Base-by-base conservation (phyloP, 2,888 invertebrate genomes). In the Lymantria dispar region DNA sequence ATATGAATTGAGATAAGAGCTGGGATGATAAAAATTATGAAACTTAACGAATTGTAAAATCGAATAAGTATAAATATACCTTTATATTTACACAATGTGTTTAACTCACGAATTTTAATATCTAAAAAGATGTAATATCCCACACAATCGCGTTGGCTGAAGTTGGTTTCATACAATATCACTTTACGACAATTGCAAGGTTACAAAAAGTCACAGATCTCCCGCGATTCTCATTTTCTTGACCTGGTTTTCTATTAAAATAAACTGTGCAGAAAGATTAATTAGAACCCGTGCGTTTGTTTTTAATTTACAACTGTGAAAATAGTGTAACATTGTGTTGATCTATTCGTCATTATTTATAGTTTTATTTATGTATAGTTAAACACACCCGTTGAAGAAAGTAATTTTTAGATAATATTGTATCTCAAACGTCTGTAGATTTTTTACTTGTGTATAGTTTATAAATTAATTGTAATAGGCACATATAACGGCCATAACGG, bases 221-320 rank as follows among this genome's bases (percentile, higher is more conserved):
- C 73, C 77, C 80, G 76, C n/a, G 82, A 78, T 83, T 84, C 83
- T 76, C 69, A 81, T 85, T 87, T 84, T 87, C 87, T 80, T 87
- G 88, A 87, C 87, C 88, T 74, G 77, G 78, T 86, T 89, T 78
- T 71, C 71, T 67, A 77, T 80, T 78, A 72, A 85, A 85, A 82
- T 80, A 78, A 81, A 78, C 77, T 74, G 70, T 76, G 81, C 77
- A 78, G n/a, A 80, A 75, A 80, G 80, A 83, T 83, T 83, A 84
- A 86, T 86, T 86, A 78, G 74, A 65, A 57, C 54, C n/a, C 56
- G 60, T 47, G 67, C 62, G 62, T 61, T 43, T 38, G 38, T 50
- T 79, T 69, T 77, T 76, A 74, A 74, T 81, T 78, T 77, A 68
- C 50, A 59, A 65, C 64, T 57, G 62, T 59, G 58, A 53, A 68